phyloP scores from a whole-genome alignment of 2,113 vertebrate species.

The Dicrurus megarhynchus region DNA sequence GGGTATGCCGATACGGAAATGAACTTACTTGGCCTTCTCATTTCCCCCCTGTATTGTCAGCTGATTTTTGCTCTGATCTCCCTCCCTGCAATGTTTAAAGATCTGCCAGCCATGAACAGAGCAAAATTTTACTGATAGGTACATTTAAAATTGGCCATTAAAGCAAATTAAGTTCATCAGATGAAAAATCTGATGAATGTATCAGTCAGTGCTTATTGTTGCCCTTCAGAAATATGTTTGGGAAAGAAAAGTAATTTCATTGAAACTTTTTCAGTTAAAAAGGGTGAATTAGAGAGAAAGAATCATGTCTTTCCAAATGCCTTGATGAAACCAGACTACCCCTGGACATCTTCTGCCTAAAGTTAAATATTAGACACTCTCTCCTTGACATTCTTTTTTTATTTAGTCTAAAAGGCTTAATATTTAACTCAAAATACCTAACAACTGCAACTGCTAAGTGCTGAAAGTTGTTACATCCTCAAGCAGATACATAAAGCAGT shows the following conservation, averaged over 20 bases:
- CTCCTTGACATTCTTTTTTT: not conserved
- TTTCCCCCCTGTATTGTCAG: not conserved
- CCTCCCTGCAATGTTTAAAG: not conserved
- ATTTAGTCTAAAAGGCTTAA: constrained; percentile 40
- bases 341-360: not conserved
- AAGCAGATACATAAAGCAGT: not conserved
- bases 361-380: constrained; percentile 48
- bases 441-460: not conserved
- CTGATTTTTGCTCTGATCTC: not conserved
- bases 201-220: not conserved
- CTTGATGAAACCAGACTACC: not conserved
- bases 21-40: not conserved
- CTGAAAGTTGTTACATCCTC: not conserved
- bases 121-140: not conserved
- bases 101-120: not conserved
- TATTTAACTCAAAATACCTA: constrained; percentile 56
- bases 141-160: not conserved
- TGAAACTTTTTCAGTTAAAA: not conserved
- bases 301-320: not conserved
- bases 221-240: not conserved
- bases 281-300: not conserved
- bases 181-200: not conserved
- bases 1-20: not conserved
- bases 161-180: not conserved
- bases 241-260: not conserved